phyloP scores from a whole-genome alignment of 35 echinoderm and acorn worm species.

The Amphiura filiformis region DNA sequence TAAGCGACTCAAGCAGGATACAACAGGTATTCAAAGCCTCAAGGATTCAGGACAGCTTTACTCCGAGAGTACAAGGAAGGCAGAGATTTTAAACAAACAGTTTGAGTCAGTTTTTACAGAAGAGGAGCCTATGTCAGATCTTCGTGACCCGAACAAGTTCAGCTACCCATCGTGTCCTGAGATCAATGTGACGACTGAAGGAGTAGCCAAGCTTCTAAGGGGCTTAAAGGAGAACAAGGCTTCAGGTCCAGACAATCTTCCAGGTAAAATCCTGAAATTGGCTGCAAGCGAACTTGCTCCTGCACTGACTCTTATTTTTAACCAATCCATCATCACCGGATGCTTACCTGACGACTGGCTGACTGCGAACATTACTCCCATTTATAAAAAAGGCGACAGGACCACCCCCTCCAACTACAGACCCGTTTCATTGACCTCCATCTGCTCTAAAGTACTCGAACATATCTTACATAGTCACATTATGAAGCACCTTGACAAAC shows the following conservation, averaged over 20 bases:
- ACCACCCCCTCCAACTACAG: constrained; percentile 36
- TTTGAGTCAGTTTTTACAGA: too few relatives aligned
- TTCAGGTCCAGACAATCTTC: background rate
- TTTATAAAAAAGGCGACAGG: background rate
- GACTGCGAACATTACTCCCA: background rate
- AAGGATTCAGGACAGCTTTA: constrained; percentile 15
- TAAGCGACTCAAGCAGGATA: constrained; percentile 29
- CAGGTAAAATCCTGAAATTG: background rate
- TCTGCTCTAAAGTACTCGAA: constrained; percentile 50
- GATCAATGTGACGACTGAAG: background rate
- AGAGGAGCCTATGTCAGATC: background rate
- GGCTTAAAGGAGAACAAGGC: background rate
- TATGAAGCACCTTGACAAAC: constrained; percentile 33
- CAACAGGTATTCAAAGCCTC: constrained; percentile 4
- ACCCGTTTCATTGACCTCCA: constrained; percentile 46
- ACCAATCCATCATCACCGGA: background rate
- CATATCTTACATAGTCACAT: constrained; percentile 56
- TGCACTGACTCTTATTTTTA: background rate
- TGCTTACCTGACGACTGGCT: background rate
- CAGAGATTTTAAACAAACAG: constrained; percentile 36
- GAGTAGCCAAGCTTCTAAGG: background rate
- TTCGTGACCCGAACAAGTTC: background rate
- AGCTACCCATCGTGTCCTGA: background rate
- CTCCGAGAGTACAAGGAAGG: constrained; percentile 10
- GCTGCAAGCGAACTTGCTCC: background rate